Evolutionary conservation across 1,140 invertebrate genomes (phyloP).

Genomic region (Trichomalopsis sarcophagae): DNA sequence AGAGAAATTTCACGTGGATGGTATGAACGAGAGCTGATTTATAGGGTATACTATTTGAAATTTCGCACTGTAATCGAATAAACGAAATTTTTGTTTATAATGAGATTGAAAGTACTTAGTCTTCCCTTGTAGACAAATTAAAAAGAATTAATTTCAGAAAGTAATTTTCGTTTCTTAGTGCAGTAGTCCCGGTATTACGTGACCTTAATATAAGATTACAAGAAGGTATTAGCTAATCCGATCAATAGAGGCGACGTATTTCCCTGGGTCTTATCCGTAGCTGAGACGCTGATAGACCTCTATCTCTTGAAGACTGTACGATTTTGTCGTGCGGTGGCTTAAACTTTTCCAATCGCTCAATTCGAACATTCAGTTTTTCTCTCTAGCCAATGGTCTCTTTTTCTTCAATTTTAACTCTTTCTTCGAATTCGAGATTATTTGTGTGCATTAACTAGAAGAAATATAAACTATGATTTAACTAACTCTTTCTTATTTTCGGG

Average conservation of each 20-base stretch:
- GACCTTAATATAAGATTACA: slow-evolving; percentile 27
- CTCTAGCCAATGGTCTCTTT: background rate
- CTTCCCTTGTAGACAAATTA: background rate
- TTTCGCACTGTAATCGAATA: no score
- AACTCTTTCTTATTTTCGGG: no score
- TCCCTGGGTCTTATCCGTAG: background rate
- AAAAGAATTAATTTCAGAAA: background rate
- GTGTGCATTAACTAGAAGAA: no score
- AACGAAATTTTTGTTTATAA: no score
- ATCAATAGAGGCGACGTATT: slow-evolving; percentile 11
- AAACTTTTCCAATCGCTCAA: slow-evolving; percentile 10
- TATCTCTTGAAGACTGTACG: slow-evolving; percentile 3
- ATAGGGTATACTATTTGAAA: no score
- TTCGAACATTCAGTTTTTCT: background rate
- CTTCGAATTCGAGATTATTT: no score
- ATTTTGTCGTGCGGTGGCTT: background rate
- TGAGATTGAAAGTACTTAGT: background rate
- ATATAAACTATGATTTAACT: no score
- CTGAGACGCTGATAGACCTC: slow-evolving; percentile 1
- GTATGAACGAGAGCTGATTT: no score
- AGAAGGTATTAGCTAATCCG: slow-evolving; percentile 17
- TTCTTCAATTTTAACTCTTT: no score
- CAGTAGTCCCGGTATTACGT: background rate
- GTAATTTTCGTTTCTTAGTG: background rate
- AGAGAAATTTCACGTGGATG: no score